phyloP scores from a whole-genome alignment of 2,888 invertebrate species.

The Trachelus tabidus region DNA sequence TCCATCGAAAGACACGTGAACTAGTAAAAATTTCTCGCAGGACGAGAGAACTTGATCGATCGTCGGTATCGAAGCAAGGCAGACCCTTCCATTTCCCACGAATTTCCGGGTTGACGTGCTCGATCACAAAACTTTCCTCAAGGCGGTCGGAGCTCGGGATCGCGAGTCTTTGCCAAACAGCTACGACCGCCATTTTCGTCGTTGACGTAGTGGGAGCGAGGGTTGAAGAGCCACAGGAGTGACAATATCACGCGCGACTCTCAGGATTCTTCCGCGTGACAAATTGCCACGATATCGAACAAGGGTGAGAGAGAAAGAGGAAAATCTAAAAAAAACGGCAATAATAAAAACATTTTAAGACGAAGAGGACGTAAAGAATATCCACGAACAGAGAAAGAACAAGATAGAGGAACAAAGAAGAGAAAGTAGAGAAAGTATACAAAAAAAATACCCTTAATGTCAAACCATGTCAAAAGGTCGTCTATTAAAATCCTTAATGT shows the following conservation, averaged over 20 bases:
- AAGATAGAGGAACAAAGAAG: neutral
- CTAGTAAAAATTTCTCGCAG: neutral
- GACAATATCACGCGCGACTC: neutral
- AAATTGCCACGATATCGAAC: neutral
- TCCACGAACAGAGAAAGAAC: neutral
- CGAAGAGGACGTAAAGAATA: neutral
- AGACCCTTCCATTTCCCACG: conserved; percentile 48
- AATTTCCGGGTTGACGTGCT: conserved; percentile 46
- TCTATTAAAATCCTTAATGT: neutral
- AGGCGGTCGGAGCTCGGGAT: neutral
- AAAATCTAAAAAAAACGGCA: conserved; percentile 2
- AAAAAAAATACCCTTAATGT: neutral
- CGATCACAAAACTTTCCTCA: conserved; percentile 37
- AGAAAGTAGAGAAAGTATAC: neutral
- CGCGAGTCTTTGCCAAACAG: neutral
- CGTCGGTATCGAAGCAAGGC: neutral
- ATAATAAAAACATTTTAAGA: neutral
- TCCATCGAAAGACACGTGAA: neutral
- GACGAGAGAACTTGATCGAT: neutral
- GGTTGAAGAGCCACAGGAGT: neutral
- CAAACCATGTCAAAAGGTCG: neutral
- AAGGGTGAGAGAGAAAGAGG: neutral
- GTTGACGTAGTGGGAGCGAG: neutral
- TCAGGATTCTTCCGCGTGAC: neutral
- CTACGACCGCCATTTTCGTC: neutral